Percentiles rank a stretch among this genome's conserved stretches.
These are phyloP conservation scores for Acronicta leporina DNA, from an alignment of 2,888 invertebrate genomes.

Conservation along the genomic window DNA sequence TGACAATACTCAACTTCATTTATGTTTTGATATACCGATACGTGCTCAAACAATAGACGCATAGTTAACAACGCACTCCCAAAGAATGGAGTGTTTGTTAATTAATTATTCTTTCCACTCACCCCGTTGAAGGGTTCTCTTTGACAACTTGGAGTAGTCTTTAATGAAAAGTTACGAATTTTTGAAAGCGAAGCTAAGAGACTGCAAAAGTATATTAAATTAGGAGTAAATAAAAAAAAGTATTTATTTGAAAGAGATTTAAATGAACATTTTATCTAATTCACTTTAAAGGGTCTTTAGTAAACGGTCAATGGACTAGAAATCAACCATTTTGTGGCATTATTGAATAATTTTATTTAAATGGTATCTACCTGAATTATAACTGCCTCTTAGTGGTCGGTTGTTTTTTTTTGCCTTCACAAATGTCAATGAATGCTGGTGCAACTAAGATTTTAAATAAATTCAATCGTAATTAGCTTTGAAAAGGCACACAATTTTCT, in stretches of 20 bases:
- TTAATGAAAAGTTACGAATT: conserved; percentile 38
- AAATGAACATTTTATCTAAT: background rate
- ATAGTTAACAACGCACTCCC: conserved; percentile 43
- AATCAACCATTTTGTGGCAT: too few relatives aligned
- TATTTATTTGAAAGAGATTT: background rate
- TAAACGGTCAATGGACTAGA: too few relatives aligned
- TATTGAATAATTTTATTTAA: too few relatives aligned
- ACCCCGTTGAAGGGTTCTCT: conserved; percentile 45
- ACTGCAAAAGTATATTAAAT: background rate
- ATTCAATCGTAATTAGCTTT: too few relatives aligned
- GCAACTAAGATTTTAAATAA: too few relatives aligned
- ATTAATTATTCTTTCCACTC: conserved; percentile 61
- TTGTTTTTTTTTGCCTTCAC: too few relatives aligned
- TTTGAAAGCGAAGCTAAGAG: background rate
- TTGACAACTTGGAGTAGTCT: conserved; percentile 34
- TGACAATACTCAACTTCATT: conserved; percentile 4
- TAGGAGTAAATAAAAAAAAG: background rate
- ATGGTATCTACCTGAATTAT: too few relatives aligned
- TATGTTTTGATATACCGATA: conserved; percentile 45
- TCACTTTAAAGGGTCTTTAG: too few relatives aligned
- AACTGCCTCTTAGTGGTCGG: too few relatives aligned
- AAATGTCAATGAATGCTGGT: too few relatives aligned
- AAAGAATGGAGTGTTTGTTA: conserved; percentile 54
- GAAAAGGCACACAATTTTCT: too few relatives aligned
- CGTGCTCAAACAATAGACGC: conserved; percentile 69